phyloP scores from a whole-genome alignment of 2,888 invertebrate genomes.

The Diabrotica balteata region DNA sequence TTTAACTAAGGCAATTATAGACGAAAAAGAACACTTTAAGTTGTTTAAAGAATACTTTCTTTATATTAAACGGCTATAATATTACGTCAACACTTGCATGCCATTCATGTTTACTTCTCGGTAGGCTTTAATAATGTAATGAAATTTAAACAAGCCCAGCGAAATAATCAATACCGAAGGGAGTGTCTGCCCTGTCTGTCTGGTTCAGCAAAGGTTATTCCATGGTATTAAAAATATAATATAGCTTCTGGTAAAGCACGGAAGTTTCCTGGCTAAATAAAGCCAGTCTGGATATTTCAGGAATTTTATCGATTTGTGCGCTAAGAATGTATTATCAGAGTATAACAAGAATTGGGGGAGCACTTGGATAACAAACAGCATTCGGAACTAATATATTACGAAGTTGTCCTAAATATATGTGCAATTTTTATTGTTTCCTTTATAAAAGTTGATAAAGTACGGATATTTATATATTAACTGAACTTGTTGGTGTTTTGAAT shows the following conservation, averaged over 20 bases:
- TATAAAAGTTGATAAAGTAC: too few relatives aligned
- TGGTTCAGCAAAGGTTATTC: slow-evolving; percentile 4
- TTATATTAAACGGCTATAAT: too few relatives aligned
- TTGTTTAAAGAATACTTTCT: too few relatives aligned
- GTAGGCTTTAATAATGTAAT: slow-evolving; percentile 2
- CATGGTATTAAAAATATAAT: slow-evolving; percentile 2
- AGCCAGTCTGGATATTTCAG: background rate
- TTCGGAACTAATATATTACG: too few relatives aligned
- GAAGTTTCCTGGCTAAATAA: background rate
- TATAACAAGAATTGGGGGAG: too few relatives aligned
- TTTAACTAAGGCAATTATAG: too few relatives aligned
- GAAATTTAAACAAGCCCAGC: slow-evolving; percentile 9
- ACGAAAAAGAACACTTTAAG: too few relatives aligned
- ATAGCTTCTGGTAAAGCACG: background rate
- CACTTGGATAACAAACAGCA: too few relatives aligned
- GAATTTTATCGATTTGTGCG: slow-evolving; percentile 5
- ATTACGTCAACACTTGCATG: slow-evolving; percentile 1
- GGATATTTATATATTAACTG: too few relatives aligned
- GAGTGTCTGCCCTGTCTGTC: slow-evolving; percentile 9
- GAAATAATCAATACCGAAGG: slow-evolving; percentile 14
- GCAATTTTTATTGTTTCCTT: too few relatives aligned
- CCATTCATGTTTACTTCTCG: background rate
- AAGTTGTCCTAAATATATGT: too few relatives aligned
- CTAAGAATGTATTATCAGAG: background rate
- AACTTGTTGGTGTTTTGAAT: too few relatives aligned